Evolutionary conservation across 1,140 invertebrate species (phyloP).

Genomic region (Eurosta solidaginis): DNA sequence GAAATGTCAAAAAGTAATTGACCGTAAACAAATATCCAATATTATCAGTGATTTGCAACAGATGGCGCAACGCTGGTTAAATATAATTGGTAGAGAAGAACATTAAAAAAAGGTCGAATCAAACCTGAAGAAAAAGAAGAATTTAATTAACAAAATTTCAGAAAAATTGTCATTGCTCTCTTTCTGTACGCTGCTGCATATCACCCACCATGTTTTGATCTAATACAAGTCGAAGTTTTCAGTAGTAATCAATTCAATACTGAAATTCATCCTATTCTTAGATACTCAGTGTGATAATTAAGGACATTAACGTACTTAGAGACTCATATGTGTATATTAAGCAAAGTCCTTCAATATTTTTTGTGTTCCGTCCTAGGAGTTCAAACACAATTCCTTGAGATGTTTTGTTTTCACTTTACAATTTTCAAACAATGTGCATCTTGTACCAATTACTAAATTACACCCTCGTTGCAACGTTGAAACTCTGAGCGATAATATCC

Average conservation of each 20-base stretch:
- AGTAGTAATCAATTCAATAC: neutral
- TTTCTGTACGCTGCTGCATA: no score
- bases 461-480: conserved; percentile 42
- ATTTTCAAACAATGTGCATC: conserved; percentile 30
- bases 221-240: neutral
- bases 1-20: no score
- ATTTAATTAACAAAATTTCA: no score
- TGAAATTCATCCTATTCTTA: neutral
- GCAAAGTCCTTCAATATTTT: neutral
- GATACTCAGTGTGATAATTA: neutral
- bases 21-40: no score
- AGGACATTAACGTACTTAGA: neutral
- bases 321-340: neutral
- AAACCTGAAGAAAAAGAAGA: no score
- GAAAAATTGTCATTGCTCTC: no score
- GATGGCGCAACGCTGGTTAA: no score
- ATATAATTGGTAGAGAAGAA: no score
- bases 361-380: neutral
- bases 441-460: conserved; percentile 58
- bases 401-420: neutral
- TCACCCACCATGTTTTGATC: neutral
- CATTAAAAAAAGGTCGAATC: no score
- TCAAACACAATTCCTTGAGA: neutral
- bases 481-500: conserved; percentile 33
- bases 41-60: no score